Evolutionary conservation across 2,888 invertebrate genomes (phyloP), one percentile per base, ranked within the genome.

Genomic region (Sialis lutaria): DNA sequence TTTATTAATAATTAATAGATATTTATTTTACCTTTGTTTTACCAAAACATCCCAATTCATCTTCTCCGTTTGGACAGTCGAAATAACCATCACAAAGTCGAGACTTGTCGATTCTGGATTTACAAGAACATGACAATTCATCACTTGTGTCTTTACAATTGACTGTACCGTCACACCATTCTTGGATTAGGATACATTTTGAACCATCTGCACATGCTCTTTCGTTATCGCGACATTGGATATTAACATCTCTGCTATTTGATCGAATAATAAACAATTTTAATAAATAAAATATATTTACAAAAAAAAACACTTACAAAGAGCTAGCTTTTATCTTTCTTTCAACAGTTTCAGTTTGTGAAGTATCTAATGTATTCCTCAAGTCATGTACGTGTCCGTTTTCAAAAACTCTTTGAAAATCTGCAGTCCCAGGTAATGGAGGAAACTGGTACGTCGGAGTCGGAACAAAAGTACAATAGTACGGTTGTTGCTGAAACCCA

Each of bases 41-140:
- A 82, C 86, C 84, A 58, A 75, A 77, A 60, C 88, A 89, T 13
- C 78, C 82, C 55, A 79, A 64, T 67, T 89, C 88, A 56, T 88
- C 88, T 66, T 84, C 85, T 13, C 79, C 83, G 54, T 75, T 72
- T 0, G 87, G 88, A 60, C 87, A 89, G 58, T 89, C 89, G 42
- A 77, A 75, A 57, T 82, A 86, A 10, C 84, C 85, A 61, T 90
- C 90, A 57, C 90, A 90, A 1, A 79, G 60, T 52, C 82, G 73
- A 4, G 73, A 66, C 42, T 67, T 65, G 10, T 73, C 72, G 8
- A 89, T 70, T 48, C 85, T 73, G n/a, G 77, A 68, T 49, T 72
- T 75, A 58, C 90, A 90, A 1, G 75, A 70, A 56, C 90, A 90
- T 8, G 67, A 66, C 0, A 67, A 64, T 62, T 90, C 90, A 56